A percentile compares a stretch with the other conserved stretches of the same genome.
These are phyloP conservation scores for Aphodius granarius DNA, from an alignment of 2,888 invertebrate species.

Conservation along the genomic window DNA sequence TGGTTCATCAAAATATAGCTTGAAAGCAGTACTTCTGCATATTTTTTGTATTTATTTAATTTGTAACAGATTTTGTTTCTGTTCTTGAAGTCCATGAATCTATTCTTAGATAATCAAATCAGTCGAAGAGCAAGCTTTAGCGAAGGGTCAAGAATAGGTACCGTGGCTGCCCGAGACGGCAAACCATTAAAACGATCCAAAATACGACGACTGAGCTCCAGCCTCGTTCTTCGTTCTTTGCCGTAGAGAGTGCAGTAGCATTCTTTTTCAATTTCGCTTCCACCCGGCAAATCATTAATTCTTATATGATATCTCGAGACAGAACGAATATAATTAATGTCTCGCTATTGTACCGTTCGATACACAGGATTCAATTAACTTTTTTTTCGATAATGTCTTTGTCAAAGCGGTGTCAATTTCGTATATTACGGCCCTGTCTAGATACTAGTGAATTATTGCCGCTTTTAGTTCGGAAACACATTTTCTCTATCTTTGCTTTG, in stretches of 20 bases:
- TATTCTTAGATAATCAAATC: too few species aligned
- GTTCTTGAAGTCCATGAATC: too few species aligned
- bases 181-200: background rate
- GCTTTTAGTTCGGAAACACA: too few species aligned
- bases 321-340: background rate
- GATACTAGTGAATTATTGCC: background rate
- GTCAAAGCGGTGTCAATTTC: background rate
- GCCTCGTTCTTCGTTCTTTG: background rate
- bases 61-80: too few species aligned
- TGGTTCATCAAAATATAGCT: too few species aligned
- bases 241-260: background rate
- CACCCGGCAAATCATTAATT: background rate
- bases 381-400: background rate
- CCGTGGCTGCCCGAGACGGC: background rate
- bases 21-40: too few species aligned
- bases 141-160: too few species aligned
- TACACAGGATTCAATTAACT: conserved; percentile 1
- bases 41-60: too few species aligned
- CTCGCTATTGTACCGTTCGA: background rate
- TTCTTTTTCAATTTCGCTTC: background rate
- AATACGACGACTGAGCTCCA: background rate
- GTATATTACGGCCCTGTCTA: background rate
- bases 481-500: too few species aligned
- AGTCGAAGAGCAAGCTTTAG: too few species aligned
- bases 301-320: conserved; percentile 3